Base-by-base conservation (phyloP, 2,888 invertebrate species). In the Disparrhopalites patrizii region DNA sequence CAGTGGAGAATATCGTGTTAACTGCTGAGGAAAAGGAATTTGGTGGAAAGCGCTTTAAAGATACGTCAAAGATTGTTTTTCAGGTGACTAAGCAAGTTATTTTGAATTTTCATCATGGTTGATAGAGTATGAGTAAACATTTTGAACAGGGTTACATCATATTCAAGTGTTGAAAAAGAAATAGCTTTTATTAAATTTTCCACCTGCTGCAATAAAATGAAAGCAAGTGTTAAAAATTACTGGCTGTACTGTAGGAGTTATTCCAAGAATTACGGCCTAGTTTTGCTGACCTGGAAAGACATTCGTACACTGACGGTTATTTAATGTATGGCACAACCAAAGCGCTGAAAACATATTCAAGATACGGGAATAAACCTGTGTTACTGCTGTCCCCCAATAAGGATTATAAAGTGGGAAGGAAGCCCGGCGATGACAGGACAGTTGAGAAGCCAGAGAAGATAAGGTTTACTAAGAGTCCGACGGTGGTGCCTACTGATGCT, bases 1-100 rank as follows among this genome's bases (percentile, higher is more conserved):
- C 38, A 1, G n/a, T 50, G 20, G 50, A 60, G 50, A 31, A 30
- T 23, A 27, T 54, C 25, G 27, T 13, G 2, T 43, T 62, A 38
- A 62, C 64, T 30, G 47, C 30, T 5, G 15, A 25, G 36, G 68
- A 71, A 52, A 70, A 66, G 40, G 67, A 65, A 54, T 55, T 62
- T 38, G 68, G 68, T 57, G 66, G 58, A 30, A 68, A 65, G 56
- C 54, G 73, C 36, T 73, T 69, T 62, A 61, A 67, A 31, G 71
- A 73, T 58, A 69, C 70, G 13, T 47, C 70, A 5, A 57, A 62
- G 38, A 50, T 67, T 50, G 58, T 67, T 23, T 70, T 62, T 51
- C 63, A 70, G 73, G 73, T 70, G 27, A 56, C 40, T 40, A 3
- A n/a, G n/a, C n/a, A n/a, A n/a, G n/a, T n/a, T n/a, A n/a, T n/a